Evolutionary conservation across 2,113 vertebrate genomes (phyloP).

Genomic region (Garra rufa): DNA sequence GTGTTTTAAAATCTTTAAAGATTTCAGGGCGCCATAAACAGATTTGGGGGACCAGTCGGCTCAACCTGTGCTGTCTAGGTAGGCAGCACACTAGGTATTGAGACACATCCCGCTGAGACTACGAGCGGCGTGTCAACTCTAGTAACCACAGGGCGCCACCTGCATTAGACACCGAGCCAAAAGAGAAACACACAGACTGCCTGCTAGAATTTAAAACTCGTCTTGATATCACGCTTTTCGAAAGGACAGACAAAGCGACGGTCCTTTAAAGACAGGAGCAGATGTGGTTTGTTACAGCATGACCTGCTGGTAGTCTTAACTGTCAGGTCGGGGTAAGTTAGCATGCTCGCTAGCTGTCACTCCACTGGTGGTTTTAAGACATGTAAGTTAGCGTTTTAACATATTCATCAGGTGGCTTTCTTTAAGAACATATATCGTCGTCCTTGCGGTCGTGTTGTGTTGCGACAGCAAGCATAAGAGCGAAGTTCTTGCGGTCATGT

Average conservation of each 20-base stretch:
- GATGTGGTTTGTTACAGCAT: neutral
- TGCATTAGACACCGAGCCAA: neutral
- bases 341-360: constrained; percentile 38
- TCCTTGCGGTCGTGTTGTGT: neutral
- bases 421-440: neutral
- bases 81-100: neutral
- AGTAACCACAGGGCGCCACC: neutral
- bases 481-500: neutral
- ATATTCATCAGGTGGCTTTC: neutral
- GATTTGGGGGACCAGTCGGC: neutral
- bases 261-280: neutral
- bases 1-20: neutral
- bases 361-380: neutral
- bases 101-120: neutral
- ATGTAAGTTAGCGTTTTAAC: neutral
- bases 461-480: neutral
- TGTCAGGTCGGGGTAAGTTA: constrained; percentile 23
- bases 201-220: neutral
- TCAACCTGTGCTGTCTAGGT: neutral
- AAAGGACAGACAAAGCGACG: neutral
- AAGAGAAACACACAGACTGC: constrained; percentile 4
- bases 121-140: neutral
- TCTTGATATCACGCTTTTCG: neutral
- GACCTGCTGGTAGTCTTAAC: neutral
- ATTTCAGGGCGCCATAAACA: neutral